Evolutionary conservation across 53 echinoderm and acorn worm genomes (phyloP), one percentile per base, ranked within the genome.

Genomic region (Luidia sarsii): DNA sequence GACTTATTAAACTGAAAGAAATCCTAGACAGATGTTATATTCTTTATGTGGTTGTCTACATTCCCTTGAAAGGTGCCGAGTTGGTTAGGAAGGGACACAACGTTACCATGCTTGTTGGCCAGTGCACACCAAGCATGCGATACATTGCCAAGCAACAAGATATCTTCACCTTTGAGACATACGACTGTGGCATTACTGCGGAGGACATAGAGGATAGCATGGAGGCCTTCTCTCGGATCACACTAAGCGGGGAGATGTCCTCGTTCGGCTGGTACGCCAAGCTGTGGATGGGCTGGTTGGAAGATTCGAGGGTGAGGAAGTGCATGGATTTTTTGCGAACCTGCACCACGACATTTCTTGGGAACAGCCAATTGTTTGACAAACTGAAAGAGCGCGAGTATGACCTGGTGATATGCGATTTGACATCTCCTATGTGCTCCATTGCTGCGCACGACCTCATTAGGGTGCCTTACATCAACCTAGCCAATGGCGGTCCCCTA

Each of bases 191-290:
- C 5, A 21, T 35, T 7, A n/a, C 71, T 3, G 4, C 0, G 36
- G 53, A 71, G 23, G 7, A 7, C 2, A 7, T 0, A 3, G 0
- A 0, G 2, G 18, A 22, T n/a, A 36, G 35, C 3, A 2, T 16
- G 13, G 57, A 34, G 9, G 7, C 27, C n/a, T 74, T 74, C 8
- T 16, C 39, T 1, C 21, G 27, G 28, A 39, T 27, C 39, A 39
- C 56, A 4, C 59, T 74, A 6, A 21, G 22, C 4, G 74, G 74
- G 10, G 45, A 74, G 59, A 1, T 74, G 25, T 57, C 74, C 4
- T 74, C 74, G 37, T 25, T 74, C 41, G 29, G 16, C 24, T 74
- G 74, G 74, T 74, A 45, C 28, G 74, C 57, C 27, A 74, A 74
- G 57, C 15, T 74, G 41, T 57, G 74, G 74, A 56, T 74, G 11